phyloP scores from a whole-genome alignment of 1,140 invertebrate species.

The Radopholus similis region DNA sequence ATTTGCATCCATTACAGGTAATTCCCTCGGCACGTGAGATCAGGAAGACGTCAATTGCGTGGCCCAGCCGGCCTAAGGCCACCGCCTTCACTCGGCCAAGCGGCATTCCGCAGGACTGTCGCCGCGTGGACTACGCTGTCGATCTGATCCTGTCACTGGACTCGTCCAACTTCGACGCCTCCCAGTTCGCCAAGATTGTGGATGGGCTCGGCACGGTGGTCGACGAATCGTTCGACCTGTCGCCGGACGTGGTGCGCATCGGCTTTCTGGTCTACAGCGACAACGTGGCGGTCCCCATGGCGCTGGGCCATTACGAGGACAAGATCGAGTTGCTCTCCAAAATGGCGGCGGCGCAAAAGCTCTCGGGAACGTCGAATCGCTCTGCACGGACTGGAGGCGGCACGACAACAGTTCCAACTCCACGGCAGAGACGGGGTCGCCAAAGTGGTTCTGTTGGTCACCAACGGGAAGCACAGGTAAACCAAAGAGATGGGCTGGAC shows the following conservation, averaged over 20 bases:
- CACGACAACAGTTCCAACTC: conserved; percentile 53
- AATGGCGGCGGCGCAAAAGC: conserved; percentile 26
- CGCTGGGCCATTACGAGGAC: conserved; percentile 58
- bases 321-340: conserved; percentile 57
- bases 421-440: conserved; percentile 49
- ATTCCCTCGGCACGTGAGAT: conserved; percentile 19
- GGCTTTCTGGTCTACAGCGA: conserved; percentile 58
- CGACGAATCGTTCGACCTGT: conserved; percentile 58
- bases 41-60: conserved; percentile 15
- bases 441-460: conserved; percentile 52
- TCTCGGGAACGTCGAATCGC: conserved; percentile 35
- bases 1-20: not conserved
- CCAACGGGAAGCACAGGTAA: conserved; percentile 56
- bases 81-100: no score
- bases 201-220: conserved; percentile 52
- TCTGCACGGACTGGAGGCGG: conserved; percentile 56
- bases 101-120: conserved; percentile 21
- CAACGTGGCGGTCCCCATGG: conserved; percentile 56
- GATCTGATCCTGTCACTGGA: conserved; percentile 55
- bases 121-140: conserved; percentile 40
- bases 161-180: conserved; percentile 53
- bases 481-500: not conserved
- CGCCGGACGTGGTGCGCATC: conserved; percentile 56
- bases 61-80: conserved; percentile 34
- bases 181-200: conserved; percentile 46